Evolutionary conservation across 2,797 vertebrate species (phyloP).

Genomic region (Acestrorhynchus altus): DNA sequence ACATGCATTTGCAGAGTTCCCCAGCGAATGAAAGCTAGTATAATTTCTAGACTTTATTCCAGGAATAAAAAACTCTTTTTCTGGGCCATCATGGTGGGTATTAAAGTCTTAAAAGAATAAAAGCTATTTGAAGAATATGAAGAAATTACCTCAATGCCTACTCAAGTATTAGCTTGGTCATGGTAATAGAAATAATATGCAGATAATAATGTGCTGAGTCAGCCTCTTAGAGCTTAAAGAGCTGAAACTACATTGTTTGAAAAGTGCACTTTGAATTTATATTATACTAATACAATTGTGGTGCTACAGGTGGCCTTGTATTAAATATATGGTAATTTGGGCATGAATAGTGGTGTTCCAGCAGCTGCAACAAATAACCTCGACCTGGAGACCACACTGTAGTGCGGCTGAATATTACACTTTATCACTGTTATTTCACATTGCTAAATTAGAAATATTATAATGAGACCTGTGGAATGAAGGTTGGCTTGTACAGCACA

Average conservation of each 20-base stretch:
- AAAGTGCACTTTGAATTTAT: not conserved
- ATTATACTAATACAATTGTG: conserved; percentile 7
- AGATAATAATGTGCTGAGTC: conserved; percentile 4
- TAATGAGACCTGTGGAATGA: not conserved
- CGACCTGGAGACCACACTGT: not conserved
- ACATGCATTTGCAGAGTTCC: not conserved
- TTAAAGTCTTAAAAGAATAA: not conserved
- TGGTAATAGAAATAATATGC: not conserved
- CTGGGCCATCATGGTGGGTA: not conserved
- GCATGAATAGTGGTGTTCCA: not conserved
- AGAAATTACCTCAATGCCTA: not conserved
- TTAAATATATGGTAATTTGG: conserved; percentile 3
- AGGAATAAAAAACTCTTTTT: not conserved
- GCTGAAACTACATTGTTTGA: not conserved
- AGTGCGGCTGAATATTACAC: not conserved
- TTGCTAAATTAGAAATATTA: not conserved
- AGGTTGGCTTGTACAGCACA: not conserved
- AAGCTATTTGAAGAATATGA: conserved; percentile 1
- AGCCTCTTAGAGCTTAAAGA: not conserved
- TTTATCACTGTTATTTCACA: conserved; percentile 3
- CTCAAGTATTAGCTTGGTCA: not conserved
- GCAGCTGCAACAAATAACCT: conserved; percentile 4
- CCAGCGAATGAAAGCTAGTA: conserved; percentile 7
- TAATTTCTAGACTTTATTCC: not conserved
- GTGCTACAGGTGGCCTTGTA: not conserved